phyloP scores from a whole-genome alignment of 2,888 invertebrate genomes.

The Calameuta idolon region DNA sequence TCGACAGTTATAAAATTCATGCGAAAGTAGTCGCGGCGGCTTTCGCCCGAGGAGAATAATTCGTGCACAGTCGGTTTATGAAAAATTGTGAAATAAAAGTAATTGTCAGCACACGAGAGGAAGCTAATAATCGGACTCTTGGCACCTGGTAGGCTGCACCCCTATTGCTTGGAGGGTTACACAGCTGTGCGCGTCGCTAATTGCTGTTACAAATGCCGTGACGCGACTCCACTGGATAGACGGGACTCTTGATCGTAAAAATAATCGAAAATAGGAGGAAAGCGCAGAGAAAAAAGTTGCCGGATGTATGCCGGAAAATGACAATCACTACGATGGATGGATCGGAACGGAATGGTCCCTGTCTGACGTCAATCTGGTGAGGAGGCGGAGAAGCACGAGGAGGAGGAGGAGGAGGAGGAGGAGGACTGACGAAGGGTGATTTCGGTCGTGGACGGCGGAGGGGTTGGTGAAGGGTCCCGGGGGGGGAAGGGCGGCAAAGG shows the following conservation, averaged over 20 bases:
- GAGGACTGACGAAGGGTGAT: background rate
- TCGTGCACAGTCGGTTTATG: background rate
- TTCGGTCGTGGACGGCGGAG: background rate
- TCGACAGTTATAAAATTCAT: background rate
- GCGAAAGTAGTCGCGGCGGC: background rate
- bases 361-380: slow-evolving; percentile 56
- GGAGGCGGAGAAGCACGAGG: slow-evolving; percentile 17
- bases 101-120: background rate
- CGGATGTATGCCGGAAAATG: slow-evolving; percentile 66
- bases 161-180: background rate
- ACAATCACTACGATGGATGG: slow-evolving; percentile 61
- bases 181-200: slow-evolving; percentile 29
- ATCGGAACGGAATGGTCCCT: slow-evolving; percentile 47
- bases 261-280: slow-evolving; percentile 60
- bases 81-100: background rate
- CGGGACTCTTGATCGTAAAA: slow-evolving; percentile 58
- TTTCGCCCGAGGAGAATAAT: background rate
- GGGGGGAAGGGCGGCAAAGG: background rate
- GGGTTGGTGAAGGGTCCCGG: too few relatives aligned
- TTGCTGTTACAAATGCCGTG: slow-evolving; percentile 38
- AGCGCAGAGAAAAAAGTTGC: slow-evolving; percentile 51
- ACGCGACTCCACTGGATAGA: slow-evolving; percentile 22
- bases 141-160: background rate
- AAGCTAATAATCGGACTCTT: background rate
- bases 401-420: background rate